Evolutionary conservation across 2,888 invertebrate species (phyloP).

Genomic region (Diplolepis rosae): DNA sequence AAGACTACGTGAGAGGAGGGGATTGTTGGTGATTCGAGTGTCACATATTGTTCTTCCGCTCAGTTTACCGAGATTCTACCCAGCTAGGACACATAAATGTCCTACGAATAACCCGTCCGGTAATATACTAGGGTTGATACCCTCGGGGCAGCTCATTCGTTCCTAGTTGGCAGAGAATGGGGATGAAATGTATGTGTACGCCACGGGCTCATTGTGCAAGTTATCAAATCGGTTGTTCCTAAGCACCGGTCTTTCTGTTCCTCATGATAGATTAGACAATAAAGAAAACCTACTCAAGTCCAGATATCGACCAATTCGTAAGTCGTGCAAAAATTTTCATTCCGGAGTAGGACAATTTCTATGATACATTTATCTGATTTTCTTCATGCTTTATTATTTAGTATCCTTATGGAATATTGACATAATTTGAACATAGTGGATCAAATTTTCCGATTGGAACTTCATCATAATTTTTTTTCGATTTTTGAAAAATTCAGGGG

Average conservation of each 20-base stretch:
- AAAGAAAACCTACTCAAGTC: background rate
- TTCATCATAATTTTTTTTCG: background rate
- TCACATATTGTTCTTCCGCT: constrained; percentile 29
- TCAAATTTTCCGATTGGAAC: background rate
- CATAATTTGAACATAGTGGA: background rate
- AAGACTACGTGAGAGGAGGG: background rate
- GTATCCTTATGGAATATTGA: background rate
- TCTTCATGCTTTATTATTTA: no score
- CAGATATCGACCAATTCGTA: background rate
- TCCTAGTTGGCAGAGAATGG: constrained; percentile 43
- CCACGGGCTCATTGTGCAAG: constrained; percentile 49
- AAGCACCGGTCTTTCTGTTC: background rate
- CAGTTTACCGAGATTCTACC: constrained; percentile 29
- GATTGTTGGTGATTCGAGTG: constrained; percentile 19
- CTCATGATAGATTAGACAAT: background rate
- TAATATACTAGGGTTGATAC: constrained; percentile 42
- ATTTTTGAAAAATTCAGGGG: background rate
- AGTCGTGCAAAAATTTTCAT: background rate
- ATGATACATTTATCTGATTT: background rate
- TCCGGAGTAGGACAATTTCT: background rate
- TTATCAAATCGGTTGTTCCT: constrained; percentile 47
- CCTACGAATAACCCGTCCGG: constrained; percentile 39
- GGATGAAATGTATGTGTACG: constrained; percentile 49
- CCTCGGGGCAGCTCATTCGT: constrained; percentile 40
- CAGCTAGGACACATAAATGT: constrained; percentile 23